Evolutionary conservation across 2,113 vertebrate genomes (phyloP).

Genomic region (Onychostruthus taczanowskii): DNA sequence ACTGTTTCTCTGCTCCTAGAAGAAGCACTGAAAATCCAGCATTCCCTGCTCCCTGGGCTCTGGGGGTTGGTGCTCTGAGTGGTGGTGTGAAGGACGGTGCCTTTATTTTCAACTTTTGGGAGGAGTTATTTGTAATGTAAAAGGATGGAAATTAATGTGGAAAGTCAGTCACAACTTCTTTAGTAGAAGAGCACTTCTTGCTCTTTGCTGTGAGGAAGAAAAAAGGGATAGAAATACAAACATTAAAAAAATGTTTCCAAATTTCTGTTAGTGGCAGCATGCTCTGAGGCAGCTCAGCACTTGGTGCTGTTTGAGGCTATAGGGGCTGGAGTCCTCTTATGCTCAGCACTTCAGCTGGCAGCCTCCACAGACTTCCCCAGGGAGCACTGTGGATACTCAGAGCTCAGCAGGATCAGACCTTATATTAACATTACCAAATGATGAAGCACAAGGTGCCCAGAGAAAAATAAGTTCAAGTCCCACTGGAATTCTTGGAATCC

Average conservation of each 20-base stretch:
- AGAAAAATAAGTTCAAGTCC: not conserved
- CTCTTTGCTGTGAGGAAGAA: not conserved
- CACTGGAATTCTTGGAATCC: not conserved
- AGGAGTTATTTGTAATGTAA: not conserved
- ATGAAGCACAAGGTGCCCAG: fast-evolving
- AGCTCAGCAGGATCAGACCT: not conserved
- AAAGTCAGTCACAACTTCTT: not conserved
- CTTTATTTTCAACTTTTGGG: not conserved
- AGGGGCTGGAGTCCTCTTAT: not conserved
- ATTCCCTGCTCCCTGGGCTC: not conserved
- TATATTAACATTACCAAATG: not conserved
- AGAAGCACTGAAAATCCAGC: not conserved
- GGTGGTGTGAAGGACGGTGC: not conserved
- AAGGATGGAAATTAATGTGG: not conserved
- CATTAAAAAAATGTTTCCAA: not conserved
- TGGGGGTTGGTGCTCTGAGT: not conserved
- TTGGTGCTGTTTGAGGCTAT: not conserved
- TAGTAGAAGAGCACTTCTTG: not conserved
- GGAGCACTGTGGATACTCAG: not conserved
- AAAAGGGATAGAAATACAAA: not conserved
- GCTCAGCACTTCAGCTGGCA: not conserved
- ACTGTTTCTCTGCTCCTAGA: not conserved
- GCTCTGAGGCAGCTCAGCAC: not conserved
- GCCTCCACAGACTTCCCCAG: not conserved
- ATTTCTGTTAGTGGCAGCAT: fast-evolving